Base-by-base conservation (phyloP, 2,888 invertebrate genomes). In the Cephonodes hylas region DNA sequence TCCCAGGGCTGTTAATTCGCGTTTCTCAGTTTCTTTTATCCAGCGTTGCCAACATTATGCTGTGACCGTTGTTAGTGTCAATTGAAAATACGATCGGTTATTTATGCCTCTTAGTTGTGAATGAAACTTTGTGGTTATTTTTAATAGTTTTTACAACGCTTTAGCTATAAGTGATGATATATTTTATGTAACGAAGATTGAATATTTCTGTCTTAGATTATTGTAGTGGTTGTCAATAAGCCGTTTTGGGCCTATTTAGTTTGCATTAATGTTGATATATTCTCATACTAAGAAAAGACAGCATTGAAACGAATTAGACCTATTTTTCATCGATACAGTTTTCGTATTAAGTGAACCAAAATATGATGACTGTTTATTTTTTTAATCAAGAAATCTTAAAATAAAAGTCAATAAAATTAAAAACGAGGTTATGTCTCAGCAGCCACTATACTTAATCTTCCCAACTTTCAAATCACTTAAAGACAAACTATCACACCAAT, bases 1-100 rank as follows among this genome's bases (percentile, higher is more conserved):
- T 60, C 60, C 60, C 60, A 53, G 60, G 48, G 38, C 60, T 18
- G 60, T 53, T 38, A 42, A 53, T 42, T 38, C 42, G 48, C 20
- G 25, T 58, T 58, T 60, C n/a, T n/a, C n/a, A n/a, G n/a, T n/a
- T 53, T 53, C 42, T 53, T 60, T 25, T 60, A 25, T 48, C 38
- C 27, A 25, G 15, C 27, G 53, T 42, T 56, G 61, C 44, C 44
- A 57, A 56, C 45, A 46, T 58, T 61, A 61, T 57, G 57, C 58
- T 20, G 42, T 56, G 38, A 46, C 34, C 58, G 38, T 58, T 57
- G 38, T 46, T 23, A 22, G 34, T 23, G 34, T 44, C 27, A 15
- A 23, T 18, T 53, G 53, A 18, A 53, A 53, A 10, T 31, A 27
- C 4, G 10, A 31, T 20, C 7, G 53, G 53, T 53, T 53, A 53